Conservation (phyloP, 1,140 invertebrate species). For the Thaumatotibia leucotreta region DNA sequence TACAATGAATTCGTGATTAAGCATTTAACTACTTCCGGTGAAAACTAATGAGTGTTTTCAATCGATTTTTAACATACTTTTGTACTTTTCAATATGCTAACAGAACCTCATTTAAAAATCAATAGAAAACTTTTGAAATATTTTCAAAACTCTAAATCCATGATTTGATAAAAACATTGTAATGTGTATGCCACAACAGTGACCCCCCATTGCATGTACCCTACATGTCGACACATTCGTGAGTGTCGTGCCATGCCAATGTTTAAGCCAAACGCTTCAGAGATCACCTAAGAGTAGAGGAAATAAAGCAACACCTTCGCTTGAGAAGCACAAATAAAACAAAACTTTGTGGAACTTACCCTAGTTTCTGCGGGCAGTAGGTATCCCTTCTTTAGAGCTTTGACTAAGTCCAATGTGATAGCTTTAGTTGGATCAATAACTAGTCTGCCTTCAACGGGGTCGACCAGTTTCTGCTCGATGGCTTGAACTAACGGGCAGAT, state of each 20-base stretch:
- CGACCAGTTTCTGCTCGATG: conserved; percentile 86
- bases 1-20: conserved; percentile 24
- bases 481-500: conserved; percentile 88
- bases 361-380: conserved; percentile 92
- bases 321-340: conserved; percentile 56
- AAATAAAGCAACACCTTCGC: conserved; percentile 70
- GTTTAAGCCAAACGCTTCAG: conserved; percentile 67
- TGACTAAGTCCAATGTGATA: conserved; percentile 86
- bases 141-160: background rate
- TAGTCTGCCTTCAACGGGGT: conserved; percentile 84
- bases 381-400: conserved; percentile 91
- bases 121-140: background rate
- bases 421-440: conserved; percentile 79
- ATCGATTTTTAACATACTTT: conserved; percentile 2
- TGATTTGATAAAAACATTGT: background rate
- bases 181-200: conserved; percentile 38
- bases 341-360: conserved; percentile 83
- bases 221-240: conserved; percentile 41
- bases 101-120: background rate
- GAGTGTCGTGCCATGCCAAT: conserved; percentile 70
- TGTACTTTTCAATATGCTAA: background rate
- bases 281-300: conserved; percentile 61
- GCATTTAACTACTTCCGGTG: conserved; percentile 27
- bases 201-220: conserved; percentile 39
- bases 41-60: background rate